Percentiles rank a stretch among this genome's conserved stretches.
Evolutionary conservation across 37 sponge, comb jelly and placozoan genomes (phyloP).

Genomic region (Spongilla lacustris): DNA sequence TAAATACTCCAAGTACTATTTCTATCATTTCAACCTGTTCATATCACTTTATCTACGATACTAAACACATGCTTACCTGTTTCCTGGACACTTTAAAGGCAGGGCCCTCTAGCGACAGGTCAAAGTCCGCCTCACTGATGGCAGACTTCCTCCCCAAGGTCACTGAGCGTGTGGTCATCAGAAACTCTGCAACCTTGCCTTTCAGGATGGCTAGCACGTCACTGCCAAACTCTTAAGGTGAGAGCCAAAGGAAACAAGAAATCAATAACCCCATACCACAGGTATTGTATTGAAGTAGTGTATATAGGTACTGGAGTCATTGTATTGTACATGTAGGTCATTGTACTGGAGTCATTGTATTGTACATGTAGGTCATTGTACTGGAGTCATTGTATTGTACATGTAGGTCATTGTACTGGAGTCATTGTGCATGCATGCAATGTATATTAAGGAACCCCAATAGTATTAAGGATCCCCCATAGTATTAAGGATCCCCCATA

Average conservation of each 20-base stretch:
- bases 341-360: not conserved
- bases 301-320: not conserved
- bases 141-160: slow-evolving; percentile 78
- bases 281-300: no score
- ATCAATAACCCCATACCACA: no score
- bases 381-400: not conserved
- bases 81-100: slow-evolving; percentile 84
- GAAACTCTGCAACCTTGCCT: slow-evolving; percentile 75
- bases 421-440: no score
- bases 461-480: no score
- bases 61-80: slow-evolving; percentile 53
- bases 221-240: slow-evolving; percentile 62
- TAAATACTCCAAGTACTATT: no score
- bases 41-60: no score
- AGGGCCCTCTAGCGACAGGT: slow-evolving; percentile 88
- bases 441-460: no score
- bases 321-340: not conserved
- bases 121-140: slow-evolving; percentile 77
- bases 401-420: not conserved
- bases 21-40: no score
- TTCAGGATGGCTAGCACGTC: slow-evolving; percentile 76
- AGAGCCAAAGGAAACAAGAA: not conserved
- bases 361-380: not conserved
- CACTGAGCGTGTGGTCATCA: slow-evolving; percentile 73
- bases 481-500: no score